Evolutionary conservation across 1,140 invertebrate genomes (phyloP).

Genomic region (Physella acuta): DNA sequence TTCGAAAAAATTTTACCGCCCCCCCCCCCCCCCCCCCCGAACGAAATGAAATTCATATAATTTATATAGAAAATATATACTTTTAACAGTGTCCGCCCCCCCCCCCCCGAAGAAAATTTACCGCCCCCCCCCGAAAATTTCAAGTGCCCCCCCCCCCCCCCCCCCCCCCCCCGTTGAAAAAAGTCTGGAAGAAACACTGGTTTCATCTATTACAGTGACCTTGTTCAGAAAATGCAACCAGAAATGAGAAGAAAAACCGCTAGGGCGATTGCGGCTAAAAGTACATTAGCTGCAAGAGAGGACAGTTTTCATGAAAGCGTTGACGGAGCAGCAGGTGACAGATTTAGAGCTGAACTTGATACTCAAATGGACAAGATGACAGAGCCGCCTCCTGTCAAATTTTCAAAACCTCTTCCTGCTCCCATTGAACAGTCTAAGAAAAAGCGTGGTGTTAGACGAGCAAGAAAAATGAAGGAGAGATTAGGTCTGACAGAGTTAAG

Average conservation of each 20-base stretch:
- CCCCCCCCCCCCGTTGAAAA: no score
- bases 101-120: no score
- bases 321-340: slow-evolving; percentile 81
- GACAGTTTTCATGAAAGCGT: slow-evolving; percentile 90
- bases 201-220: slow-evolving; percentile 92
- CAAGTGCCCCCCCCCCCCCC: no score
- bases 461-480: slow-evolving; percentile 97
- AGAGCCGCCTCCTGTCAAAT: slow-evolving; percentile 92
- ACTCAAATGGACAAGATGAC: slow-evolving; percentile 95
- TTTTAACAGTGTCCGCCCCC: no score
- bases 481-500: slow-evolving; percentile 96
- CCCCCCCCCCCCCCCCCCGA: no score
- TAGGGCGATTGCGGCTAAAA: slow-evolving; percentile 88
- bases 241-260: slow-evolving; percentile 92
- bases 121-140: no score
- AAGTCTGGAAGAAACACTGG: no score
- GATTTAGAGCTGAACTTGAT: slow-evolving; percentile 88
- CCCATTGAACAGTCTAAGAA: slow-evolving; percentile 96
- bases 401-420: slow-evolving; percentile 89
- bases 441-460: slow-evolving; percentile 91
- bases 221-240: slow-evolving; percentile 92
- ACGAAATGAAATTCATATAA: no score
- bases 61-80: no score
- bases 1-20: no score
- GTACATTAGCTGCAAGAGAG: slow-evolving; percentile 89